Evolutionary conservation across 2,797 vertebrate species (phyloP).

Genomic region (Rhabdophis nuchalis): DNA sequence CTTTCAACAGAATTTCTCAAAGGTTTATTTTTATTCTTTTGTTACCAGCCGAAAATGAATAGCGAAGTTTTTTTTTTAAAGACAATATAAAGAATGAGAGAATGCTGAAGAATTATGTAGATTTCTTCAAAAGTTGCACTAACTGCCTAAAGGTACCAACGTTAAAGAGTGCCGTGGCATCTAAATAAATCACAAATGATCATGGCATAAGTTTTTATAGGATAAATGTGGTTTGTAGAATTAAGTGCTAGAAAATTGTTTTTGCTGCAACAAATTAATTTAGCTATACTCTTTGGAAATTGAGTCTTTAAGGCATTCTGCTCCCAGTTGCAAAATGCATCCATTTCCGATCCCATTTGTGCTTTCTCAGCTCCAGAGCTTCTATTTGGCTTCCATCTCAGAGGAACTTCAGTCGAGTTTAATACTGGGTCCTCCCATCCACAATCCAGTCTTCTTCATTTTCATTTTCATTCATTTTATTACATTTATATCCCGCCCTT

Average conservation of each 20-base stretch:
- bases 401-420: background rate
- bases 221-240: background rate
- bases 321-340: background rate
- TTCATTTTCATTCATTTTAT: too few relatives aligned
- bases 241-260: background rate
- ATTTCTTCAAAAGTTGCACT: background rate
- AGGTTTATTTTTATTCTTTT: background rate
- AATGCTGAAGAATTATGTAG: background rate
- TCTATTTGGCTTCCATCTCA: background rate
- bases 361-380: background rate
- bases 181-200: background rate
- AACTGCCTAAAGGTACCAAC: background rate
- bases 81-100: background rate
- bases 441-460: background rate
- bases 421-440: background rate
- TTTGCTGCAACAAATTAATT: background rate
- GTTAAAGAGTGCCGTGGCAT: background rate
- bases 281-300: background rate
- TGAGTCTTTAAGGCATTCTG: background rate
- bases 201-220: background rate
- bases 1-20: conserved; percentile 59
- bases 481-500: too few relatives aligned
- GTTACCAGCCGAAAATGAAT: background rate
- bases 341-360: background rate
- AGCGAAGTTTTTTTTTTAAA: background rate